Percentiles rank a stretch among this genome's conserved stretches.
phyloP scores from a whole-genome alignment of 2,797 vertebrate species.

The Bufotes viridis region DNA sequence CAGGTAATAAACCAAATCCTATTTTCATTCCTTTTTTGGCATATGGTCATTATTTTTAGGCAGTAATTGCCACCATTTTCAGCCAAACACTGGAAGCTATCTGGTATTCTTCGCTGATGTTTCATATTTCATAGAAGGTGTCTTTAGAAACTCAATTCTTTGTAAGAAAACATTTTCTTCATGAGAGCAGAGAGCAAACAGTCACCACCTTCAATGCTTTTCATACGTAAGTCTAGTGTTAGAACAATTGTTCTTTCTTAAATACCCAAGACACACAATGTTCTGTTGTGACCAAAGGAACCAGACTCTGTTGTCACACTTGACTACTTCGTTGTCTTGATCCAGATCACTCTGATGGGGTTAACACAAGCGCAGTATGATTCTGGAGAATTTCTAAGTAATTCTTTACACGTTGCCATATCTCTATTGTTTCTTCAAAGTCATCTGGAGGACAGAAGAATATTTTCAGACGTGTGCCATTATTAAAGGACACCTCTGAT shows the following conservation, averaged over 20 bases:
- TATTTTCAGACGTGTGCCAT: too few relatives aligned
- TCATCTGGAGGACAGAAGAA: background rate
- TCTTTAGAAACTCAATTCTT: background rate
- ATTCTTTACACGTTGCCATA: background rate
- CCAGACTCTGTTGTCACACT: background rate
- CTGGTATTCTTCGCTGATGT: background rate
- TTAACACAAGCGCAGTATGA: too few relatives aligned
- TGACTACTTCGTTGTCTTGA: background rate
- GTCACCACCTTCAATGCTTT: background rate
- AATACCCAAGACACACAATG: background rate
- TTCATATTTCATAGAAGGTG: background rate
- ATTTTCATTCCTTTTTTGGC: background rate
- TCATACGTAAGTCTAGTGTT: background rate
- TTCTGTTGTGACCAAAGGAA: background rate
- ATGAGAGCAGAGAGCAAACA: background rate
- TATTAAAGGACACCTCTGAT: too few relatives aligned
- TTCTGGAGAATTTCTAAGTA: background rate
- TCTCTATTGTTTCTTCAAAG: background rate
- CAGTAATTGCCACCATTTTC: background rate
- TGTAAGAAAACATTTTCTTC: background rate
- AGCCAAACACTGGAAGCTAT: background rate
- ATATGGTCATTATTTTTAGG: background rate
- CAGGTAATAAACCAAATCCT: conserved; percentile 77
- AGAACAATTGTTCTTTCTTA: background rate
- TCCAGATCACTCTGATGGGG: too few relatives aligned